phyloP scores from a whole-genome alignment of 2,797 vertebrate species.

The Salarias fasciatus region DNA sequence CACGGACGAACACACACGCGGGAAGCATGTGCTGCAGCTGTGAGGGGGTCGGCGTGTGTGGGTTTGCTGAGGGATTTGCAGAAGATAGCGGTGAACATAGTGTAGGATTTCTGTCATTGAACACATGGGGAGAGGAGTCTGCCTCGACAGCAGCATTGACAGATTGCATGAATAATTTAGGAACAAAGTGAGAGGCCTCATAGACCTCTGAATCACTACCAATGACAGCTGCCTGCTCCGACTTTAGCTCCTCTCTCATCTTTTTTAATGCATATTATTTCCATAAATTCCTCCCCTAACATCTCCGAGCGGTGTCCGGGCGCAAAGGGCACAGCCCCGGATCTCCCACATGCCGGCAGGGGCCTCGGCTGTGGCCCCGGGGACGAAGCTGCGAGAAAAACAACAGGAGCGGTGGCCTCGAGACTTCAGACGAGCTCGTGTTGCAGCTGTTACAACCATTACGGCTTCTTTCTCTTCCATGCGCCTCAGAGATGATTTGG shows the following conservation, averaged over 20 bases:
- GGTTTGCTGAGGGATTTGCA: slow-evolving; percentile 61
- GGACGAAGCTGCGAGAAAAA: neutral
- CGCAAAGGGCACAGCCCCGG: slow-evolving; percentile 30
- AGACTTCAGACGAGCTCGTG: neutral
- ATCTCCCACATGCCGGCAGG: slow-evolving; percentile 21
- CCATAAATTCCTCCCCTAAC: slow-evolving; percentile 72
- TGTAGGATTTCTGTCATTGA: slow-evolving; percentile 72
- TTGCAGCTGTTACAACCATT: too few relatives aligned
- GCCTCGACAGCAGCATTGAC: slow-evolving; percentile 77
- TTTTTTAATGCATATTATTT: slow-evolving; percentile 82
- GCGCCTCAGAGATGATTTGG: neutral
- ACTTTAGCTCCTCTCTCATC: slow-evolving; percentile 67
- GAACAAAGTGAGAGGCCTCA: slow-evolving; percentile 79
- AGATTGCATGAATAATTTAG: slow-evolving; percentile 83
- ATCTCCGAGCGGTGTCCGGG: slow-evolving; percentile 39
- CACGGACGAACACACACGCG: slow-evolving; percentile 3
- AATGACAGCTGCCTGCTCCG: slow-evolving; percentile 76
- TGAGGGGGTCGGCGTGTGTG: slow-evolving; percentile 9
- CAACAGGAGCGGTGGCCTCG: neutral
- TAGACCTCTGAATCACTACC: slow-evolving; percentile 79
- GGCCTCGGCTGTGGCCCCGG: slow-evolving; percentile 7
- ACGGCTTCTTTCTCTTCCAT: neutral
- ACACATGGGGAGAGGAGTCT: slow-evolving; percentile 69
- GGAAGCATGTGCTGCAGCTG: slow-evolving; percentile 36
- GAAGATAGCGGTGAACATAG: slow-evolving; percentile 58